Conservation (phyloP, 2,797 vertebrate species). For the Euthynnus affinis region DNA sequence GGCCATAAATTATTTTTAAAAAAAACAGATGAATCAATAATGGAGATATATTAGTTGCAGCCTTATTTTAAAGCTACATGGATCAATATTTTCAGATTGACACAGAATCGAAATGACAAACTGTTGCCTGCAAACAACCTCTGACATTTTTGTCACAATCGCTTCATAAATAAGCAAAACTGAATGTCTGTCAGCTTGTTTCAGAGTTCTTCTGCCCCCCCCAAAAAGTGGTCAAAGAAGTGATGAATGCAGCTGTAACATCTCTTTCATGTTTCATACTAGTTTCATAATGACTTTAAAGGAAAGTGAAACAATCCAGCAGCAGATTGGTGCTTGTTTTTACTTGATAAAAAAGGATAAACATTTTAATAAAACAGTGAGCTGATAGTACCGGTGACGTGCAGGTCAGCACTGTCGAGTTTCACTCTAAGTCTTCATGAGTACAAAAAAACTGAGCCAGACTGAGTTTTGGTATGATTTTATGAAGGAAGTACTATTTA, state of each 20-base stretch:
- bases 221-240: not conserved
- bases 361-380: not conserved
- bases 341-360: not conserved
- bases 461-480: conserved; percentile 1
- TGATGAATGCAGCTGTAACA: not conserved
- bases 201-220: not conserved
- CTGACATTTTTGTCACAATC: not conserved
- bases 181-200: not conserved
- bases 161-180: not conserved
- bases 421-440: conserved; percentile 9
- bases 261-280: not conserved
- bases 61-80: too few relatives aligned
- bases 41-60: too few relatives aligned
- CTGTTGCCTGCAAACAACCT: too few relatives aligned
- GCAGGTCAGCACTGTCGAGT: too few relatives aligned
- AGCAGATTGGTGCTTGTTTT: not conserved
- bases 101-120: not conserved
- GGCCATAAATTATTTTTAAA: too few relatives aligned
- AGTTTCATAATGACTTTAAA: not conserved
- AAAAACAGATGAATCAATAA: too few relatives aligned
- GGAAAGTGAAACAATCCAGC: not conserved
- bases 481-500: conserved; percentile 28
- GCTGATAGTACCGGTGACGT: too few relatives aligned
- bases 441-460: not conserved
- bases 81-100: not conserved